Evolutionary conservation across 2,888 invertebrate species (phyloP), one percentile per base, ranked within the genome.

Genomic region (Drosophila yooni): DNA sequence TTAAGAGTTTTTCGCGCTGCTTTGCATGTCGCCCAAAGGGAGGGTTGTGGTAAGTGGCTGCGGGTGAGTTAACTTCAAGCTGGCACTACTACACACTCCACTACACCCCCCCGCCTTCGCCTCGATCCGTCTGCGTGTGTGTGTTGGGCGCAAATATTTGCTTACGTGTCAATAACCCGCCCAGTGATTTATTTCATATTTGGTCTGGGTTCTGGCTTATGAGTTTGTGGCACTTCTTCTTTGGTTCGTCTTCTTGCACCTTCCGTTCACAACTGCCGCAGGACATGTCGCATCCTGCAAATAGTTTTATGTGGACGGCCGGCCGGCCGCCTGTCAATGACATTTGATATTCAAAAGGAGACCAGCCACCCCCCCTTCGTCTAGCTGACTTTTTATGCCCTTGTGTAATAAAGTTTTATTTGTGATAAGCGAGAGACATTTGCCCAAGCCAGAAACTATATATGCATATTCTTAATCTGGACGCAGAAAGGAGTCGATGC

Each of bases 181-280:
- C 89, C 90, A 77, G 87, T 90, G 87, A 87, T 87, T 87, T 87
- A 87, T 87, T 87, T 87, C 90, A 87, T 87, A 90, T 87, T 87
- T 87, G 85, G 83, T 82, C 81, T 76, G 67, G 59, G 85, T 76
- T 82, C 76, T 76, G 67, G 57, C 82, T 79, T 81, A 81, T 81
- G 81, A 81, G 79, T 81, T 80, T 72, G 50, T 79, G 52, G 52
- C 33, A 25, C 25, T 11, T n/a, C 48, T n/a, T 21, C 29, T 4
- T n/a, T 10, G 15, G 21, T 46, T 4, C 21, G 46, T 15, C 25
- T 46, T 15, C 25, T 25, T 46, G 13, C 46, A 46, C 46, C 46
- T 46, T 25, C 21, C 21, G 15, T 43, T 8, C 15, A 46, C 46
- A 46, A 21, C 3, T 40, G 57, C 33, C 56, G 33, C 70, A 54